Conservation (phyloP, 2,888 invertebrate genomes). For the Trypoxylon attenuatum region DNA sequence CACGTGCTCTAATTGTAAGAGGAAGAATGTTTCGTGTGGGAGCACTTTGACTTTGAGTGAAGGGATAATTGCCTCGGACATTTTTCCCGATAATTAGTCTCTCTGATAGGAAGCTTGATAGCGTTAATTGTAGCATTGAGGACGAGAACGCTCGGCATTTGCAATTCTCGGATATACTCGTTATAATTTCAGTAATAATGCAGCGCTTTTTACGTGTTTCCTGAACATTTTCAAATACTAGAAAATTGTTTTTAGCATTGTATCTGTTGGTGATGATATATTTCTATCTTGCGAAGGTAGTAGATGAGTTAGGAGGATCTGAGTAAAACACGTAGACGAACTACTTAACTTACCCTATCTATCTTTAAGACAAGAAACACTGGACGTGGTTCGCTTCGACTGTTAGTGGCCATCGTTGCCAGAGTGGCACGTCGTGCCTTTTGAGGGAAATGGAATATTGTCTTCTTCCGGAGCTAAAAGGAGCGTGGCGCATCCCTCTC, state of each 20-base stretch:
- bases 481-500: slow-evolving; percentile 2
- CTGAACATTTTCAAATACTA: no score
- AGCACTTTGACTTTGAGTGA: background rate
- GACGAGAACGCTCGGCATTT: no score
- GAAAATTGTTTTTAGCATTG: no score
- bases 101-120: background rate
- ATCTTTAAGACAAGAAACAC: background rate
- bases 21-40: background rate
- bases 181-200: no score
- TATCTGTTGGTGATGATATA: no score
- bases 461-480: slow-evolving; percentile 22
- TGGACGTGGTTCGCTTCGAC: background rate
- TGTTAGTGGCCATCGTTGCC: background rate
- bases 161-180: no score
- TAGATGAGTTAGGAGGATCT: background rate
- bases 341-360: background rate
- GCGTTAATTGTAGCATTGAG: no score
- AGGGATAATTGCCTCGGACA: background rate
- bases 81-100: background rate
- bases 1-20: background rate
- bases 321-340: no score
- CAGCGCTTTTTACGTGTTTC: no score
- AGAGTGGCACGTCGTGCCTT: background rate
- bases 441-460: background rate
- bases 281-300: background rate